Conservation (phyloP, 1,140 invertebrate species). For the Gryllus bimaculatus region DNA sequence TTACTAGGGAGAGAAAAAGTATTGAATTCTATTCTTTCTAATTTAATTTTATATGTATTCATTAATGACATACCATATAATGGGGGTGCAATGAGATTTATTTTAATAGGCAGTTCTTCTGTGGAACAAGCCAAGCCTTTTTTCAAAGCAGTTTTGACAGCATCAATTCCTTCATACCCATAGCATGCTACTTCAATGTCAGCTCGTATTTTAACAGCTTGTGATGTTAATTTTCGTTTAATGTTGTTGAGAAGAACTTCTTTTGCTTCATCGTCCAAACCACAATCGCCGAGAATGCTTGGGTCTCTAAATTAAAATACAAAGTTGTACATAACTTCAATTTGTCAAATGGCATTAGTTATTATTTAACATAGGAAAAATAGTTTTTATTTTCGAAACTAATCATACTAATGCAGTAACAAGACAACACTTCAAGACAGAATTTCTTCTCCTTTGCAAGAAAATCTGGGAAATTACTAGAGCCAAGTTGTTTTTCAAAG, state of each 20-base stretch:
- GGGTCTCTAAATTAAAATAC: constrained; percentile 60
- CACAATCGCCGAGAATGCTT: constrained; percentile 90
- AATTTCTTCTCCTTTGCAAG: no score
- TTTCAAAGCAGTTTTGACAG: constrained; percentile 88
- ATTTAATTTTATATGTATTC: constrained; percentile 5
- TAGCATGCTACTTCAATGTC: constrained; percentile 99
- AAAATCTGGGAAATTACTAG: no score
- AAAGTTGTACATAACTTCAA: constrained; percentile 12
- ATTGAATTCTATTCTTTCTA: no score
- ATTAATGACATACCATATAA: constrained; percentile 63
- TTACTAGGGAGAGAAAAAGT: constrained; percentile 48
- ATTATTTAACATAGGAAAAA: no score
- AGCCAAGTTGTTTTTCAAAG: no score
- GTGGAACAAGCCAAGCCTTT: constrained; percentile 88
- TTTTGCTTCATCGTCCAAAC: constrained; percentile 86
- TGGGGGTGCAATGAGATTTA: constrained; percentile 97
- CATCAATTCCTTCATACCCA: constrained; percentile 98
- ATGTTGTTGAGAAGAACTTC: constrained; percentile 91
- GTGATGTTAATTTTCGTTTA: constrained; percentile 90
- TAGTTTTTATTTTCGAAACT: no score
- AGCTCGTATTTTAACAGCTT: constrained; percentile 94
- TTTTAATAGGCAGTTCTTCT: constrained; percentile 91
- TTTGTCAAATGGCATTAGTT: neutral
- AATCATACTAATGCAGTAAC: no score
- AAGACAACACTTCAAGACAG: no score